Percentiles rank a stretch among this genome's conserved stretches.
phyloP scores from a whole-genome alignment of 2,888 invertebrate genomes.

The Unio pictorum region DNA sequence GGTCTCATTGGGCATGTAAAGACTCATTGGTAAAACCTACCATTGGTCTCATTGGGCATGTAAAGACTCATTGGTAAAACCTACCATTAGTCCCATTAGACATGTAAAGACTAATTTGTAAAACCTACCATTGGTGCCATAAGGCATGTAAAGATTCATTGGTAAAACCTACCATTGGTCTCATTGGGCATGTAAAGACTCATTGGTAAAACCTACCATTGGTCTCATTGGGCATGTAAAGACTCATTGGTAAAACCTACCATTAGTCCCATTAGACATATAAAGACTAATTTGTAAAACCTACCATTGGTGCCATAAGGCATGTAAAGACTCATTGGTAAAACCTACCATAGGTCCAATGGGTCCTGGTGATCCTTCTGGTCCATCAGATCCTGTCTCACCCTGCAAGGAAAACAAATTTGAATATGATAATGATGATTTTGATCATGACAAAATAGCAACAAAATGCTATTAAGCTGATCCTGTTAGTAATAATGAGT shows the following conservation, averaged over 20 bases:
- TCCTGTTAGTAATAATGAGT: too few species aligned
- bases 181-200: constrained; percentile 10
- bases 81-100: constrained; percentile 49
- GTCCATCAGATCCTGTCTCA: constrained; percentile 48
- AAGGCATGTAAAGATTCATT: too few species aligned
- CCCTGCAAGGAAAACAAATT: constrained; percentile 30
- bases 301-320: not conserved
- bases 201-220: constrained; percentile 37
- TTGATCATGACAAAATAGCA: not conserved
- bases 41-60: constrained; percentile 28
- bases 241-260: constrained; percentile 31
- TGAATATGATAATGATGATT: not conserved
- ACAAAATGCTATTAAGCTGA: too few species aligned
- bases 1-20: constrained; percentile 27
- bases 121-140: constrained; percentile 51
- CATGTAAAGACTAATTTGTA: not conserved
- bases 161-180: constrained; percentile 47
- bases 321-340: not conserved
- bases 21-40: constrained; percentile 31
- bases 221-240: constrained; percentile 22
- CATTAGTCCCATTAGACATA: constrained; percentile 33
- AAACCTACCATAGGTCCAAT: constrained; percentile 51
- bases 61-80: constrained; percentile 5
- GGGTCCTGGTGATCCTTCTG: constrained; percentile 50
- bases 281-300: constrained; percentile 4